These are phyloP conservation scores for Zeugodacus cucurbitae DNA, from an alignment of 1,140 invertebrate species.

Conservation along the genomic window DNA sequence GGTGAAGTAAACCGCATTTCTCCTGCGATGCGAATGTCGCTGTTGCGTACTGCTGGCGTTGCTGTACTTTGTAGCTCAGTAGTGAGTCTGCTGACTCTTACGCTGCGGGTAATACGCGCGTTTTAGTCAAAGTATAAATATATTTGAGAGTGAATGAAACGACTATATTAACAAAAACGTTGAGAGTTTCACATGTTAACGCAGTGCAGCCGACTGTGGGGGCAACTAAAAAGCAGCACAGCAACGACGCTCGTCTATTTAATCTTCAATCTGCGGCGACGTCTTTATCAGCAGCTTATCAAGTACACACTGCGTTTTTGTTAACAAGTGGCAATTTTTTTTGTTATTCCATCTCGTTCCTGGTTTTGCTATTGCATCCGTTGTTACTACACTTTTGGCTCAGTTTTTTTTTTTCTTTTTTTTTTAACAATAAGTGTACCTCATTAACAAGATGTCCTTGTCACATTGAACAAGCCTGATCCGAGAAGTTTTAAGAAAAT, in stretches of 20 bases:
- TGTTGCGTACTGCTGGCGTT: constrained; percentile 54
- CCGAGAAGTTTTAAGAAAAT: too few species aligned
- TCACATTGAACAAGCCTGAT: too few species aligned
- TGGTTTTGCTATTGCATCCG: too few species aligned
- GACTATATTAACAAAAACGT: background rate
- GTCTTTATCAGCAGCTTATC: background rate
- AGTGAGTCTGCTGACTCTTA: constrained; percentile 45
- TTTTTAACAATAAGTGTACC: too few species aligned
- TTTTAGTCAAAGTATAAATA: background rate
- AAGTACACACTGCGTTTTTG: background rate
- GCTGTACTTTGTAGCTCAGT: constrained; percentile 56
- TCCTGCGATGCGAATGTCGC: background rate
- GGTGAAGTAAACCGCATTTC: background rate
- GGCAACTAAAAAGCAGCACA: constrained; percentile 37
- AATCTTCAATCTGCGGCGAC: background rate
- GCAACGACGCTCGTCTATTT: background rate
- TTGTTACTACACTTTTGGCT: too few species aligned
- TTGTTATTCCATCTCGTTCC: too few species aligned
- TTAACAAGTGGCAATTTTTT: too few species aligned
- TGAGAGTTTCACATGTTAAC: constrained; percentile 40
- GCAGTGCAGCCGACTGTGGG: constrained; percentile 44
- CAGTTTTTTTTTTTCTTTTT: too few species aligned
- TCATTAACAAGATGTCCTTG: too few species aligned
- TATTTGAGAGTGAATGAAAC: background rate
- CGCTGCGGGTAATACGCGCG: constrained; percentile 50